phyloP scores from a whole-genome alignment of 2,888 invertebrate species.

The Hirtodrosophila cameraria region DNA sequence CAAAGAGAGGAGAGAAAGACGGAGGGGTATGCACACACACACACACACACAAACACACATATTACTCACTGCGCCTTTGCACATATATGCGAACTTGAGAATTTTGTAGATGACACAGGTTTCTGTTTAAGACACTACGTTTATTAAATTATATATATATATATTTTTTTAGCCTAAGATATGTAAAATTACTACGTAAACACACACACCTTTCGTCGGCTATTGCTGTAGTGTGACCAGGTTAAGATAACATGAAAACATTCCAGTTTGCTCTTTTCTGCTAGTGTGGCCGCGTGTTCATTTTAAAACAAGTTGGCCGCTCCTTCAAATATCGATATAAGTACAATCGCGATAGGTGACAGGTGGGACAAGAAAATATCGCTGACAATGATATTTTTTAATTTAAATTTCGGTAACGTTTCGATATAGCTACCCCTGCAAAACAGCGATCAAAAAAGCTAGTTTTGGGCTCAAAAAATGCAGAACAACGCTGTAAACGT shows the following conservation, averaged over 20 bases:
- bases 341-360: too few relatives aligned
- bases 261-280: background rate
- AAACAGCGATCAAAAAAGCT: too few relatives aligned
- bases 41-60: too few relatives aligned
- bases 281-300: constrained; percentile 4
- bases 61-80: constrained; percentile 63
- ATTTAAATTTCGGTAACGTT: too few relatives aligned
- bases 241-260: background rate
- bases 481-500: too few relatives aligned
- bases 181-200: constrained; percentile 59
- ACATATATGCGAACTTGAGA: constrained; percentile 1
- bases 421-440: too few relatives aligned
- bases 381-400: too few relatives aligned
- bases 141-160: constrained; percentile 36
- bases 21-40: too few relatives aligned
- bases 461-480: too few relatives aligned
- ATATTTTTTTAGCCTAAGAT: constrained; percentile 29
- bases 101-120: constrained; percentile 7
- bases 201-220: constrained; percentile 59
- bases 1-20: constrained; percentile 9
- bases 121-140: constrained; percentile 11
- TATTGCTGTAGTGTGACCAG: constrained; percentile 39
- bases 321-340: background rate
- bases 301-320: constrained; percentile 18
- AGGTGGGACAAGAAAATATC: too few relatives aligned